Percentiles rank a stretch among this genome's conserved stretches.
phyloP scores from a whole-genome alignment of 2,797 vertebrate species.

The Pseudomugil tenellus region DNA sequence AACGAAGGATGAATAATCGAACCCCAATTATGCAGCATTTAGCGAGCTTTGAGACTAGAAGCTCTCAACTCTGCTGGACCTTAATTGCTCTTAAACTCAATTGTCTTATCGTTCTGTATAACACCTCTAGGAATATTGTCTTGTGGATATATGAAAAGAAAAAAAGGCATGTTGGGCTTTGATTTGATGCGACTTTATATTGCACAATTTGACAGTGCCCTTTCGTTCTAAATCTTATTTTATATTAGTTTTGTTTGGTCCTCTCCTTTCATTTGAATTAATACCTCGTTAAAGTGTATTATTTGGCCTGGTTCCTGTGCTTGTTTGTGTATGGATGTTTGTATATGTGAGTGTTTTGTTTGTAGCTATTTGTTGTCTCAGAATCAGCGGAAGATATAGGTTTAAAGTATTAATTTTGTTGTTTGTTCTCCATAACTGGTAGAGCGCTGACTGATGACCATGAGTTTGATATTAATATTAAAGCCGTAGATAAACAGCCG shows the following conservation, averaged over 20 bases:
- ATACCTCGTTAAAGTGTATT: slow-evolving; percentile 80
- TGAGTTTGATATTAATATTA: slow-evolving; percentile 68
- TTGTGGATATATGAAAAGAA: slow-evolving; percentile 60
- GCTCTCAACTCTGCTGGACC: slow-evolving; percentile 69
- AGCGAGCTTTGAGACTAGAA: slow-evolving; percentile 48
- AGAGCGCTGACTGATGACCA: slow-evolving; percentile 67
- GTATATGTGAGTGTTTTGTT: slow-evolving; percentile 79
- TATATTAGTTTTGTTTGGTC: slow-evolving; percentile 5
- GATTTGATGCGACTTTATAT: slow-evolving; percentile 80
- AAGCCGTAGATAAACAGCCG: slow-evolving; percentile 41
- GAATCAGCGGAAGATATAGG: slow-evolving; percentile 83
- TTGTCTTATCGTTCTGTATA: slow-evolving; percentile 73
- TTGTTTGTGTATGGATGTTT: slow-evolving; percentile 91
- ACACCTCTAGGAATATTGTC: slow-evolving; percentile 70
- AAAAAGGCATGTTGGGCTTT: slow-evolving; percentile 76
- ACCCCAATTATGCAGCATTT: slow-evolving; percentile 21
- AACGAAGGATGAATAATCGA: slow-evolving; percentile 84
- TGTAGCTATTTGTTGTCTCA: slow-evolving; percentile 88
- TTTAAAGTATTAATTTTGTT: slow-evolving; percentile 80
- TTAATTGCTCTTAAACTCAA: slow-evolving; percentile 69
- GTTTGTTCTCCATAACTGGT: slow-evolving; percentile 74
- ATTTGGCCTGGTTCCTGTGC: slow-evolving; percentile 84
- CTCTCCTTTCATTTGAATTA: slow-evolving; percentile 64
- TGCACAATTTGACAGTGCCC: slow-evolving; percentile 90
- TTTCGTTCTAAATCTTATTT: slow-evolving; percentile 51